A percentile compares a stretch with the other conserved stretches of the same genome.
phyloP scores from a whole-genome alignment of 92 coral and sea anemone species.

The Porites rus region DNA sequence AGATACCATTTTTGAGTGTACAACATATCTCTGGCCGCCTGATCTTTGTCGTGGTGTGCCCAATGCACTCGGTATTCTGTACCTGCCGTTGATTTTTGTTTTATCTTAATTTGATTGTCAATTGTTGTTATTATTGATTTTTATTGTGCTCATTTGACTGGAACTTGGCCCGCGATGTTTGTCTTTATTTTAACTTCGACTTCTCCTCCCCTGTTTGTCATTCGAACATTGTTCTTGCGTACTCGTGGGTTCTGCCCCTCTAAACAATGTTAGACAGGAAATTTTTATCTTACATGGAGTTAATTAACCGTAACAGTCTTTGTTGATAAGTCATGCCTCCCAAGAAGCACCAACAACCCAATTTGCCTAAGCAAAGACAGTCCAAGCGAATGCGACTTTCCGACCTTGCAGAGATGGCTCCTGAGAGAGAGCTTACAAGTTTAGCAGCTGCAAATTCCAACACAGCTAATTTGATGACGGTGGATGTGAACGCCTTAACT shows the following conservation, averaged over 20 bases:
- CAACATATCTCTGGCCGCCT: background rate
- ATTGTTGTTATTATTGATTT: no score
- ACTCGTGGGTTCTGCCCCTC: background rate
- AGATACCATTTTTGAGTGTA: background rate
- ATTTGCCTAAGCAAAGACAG: background rate
- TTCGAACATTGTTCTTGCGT: background rate
- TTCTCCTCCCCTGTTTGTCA: background rate
- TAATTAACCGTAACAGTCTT: background rate
- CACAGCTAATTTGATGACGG: background rate
- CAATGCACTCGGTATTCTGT: constrained; percentile 11
- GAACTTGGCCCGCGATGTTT: background rate
- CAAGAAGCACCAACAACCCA: background rate
- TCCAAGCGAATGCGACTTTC: background rate
- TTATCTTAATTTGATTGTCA: no score
- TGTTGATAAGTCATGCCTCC: constrained; percentile 5
- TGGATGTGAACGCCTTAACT: background rate
- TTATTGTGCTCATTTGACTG: background rate
- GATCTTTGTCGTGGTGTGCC: background rate
- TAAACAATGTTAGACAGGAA: background rate
- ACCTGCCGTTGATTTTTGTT: background rate
- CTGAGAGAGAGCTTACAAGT: no score
- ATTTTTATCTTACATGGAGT: background rate
- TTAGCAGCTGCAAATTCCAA: background rate
- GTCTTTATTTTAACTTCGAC: background rate
- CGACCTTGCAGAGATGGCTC: background rate